A percentile compares a stretch with the other conserved stretches of the same genome.
Conservation (phyloP, 2,797 vertebrate species). For the Rhynchonycteris naso region DNA sequence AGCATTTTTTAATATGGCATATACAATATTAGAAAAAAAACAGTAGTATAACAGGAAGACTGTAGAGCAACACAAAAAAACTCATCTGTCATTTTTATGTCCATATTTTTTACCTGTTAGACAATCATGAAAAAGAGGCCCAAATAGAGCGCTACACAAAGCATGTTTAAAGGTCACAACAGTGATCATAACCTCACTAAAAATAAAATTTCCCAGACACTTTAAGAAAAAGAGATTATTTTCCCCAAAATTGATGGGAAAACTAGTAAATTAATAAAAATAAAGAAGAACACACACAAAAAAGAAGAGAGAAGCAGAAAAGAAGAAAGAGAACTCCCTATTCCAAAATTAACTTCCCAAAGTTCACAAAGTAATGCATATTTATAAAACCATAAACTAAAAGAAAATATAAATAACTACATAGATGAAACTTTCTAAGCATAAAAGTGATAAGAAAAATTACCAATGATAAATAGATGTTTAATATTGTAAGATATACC, state of each 20-base stretch:
- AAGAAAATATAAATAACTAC: not conserved
- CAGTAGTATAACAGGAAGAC: not conserved
- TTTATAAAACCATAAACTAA: not conserved
- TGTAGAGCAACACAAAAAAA: not conserved
- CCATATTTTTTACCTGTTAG: not conserved
- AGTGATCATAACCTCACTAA: not conserved
- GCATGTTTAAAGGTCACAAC: not conserved
- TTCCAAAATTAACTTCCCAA: not conserved
- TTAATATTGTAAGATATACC: not conserved
- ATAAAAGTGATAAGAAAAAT: not conserved
- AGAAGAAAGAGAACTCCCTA: not conserved
- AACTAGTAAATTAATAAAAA: not conserved
- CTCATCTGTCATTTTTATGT: not conserved
- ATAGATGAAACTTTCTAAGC: conserved; percentile 24
- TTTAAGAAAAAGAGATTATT: not conserved
- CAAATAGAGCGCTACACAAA: not conserved
- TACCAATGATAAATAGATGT: not conserved
- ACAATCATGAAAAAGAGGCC: not conserved
- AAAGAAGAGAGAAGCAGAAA: not conserved
- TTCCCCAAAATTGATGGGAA: not conserved
- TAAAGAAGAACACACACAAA: not conserved
- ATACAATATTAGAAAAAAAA: not conserved
- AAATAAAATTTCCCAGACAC: not conserved
- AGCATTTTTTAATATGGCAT: not conserved
- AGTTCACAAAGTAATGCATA: not conserved